Percentiles rank a stretch among this genome's conserved stretches.
These are phyloP conservation scores for Phacellophora camtschatica DNA, from an alignment of 30 jellyfish, hydroid and myxozoan species.

Conservation along the genomic window DNA sequence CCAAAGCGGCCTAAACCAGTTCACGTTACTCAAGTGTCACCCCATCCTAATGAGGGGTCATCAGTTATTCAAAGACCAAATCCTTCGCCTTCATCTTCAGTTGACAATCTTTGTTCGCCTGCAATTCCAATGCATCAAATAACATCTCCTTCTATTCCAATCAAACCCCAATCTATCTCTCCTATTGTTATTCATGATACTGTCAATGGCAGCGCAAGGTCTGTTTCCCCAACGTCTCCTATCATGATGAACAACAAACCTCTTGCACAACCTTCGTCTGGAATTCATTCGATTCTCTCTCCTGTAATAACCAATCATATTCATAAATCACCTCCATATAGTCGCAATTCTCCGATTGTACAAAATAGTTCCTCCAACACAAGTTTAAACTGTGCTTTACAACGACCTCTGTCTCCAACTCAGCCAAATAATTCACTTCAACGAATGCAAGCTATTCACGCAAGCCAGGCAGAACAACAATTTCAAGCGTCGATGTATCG, in stretches of 20 bases:
- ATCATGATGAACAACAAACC: background rate
- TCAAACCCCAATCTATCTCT: conserved; percentile 30
- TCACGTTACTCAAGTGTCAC: conserved; percentile 41
- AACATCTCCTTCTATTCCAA: conserved; percentile 50
- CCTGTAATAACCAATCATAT: conserved; percentile 50
- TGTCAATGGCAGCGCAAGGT: conserved; percentile 24
- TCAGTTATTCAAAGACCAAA: conserved; percentile 64
- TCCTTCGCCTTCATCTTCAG: conserved; percentile 57
- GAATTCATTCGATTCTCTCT: conserved; percentile 45
- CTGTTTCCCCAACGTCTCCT: conserved; percentile 52
- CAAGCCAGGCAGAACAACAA: conserved; percentile 42
- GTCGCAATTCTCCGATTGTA: conserved; percentile 33
- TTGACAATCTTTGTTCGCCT: conserved; percentile 59
- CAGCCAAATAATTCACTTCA: conserved; percentile 33
- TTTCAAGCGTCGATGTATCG: conserved; percentile 37
- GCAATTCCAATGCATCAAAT: conserved; percentile 69
- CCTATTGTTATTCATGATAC: conserved; percentile 55
- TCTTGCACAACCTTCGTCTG: conserved; percentile 3
- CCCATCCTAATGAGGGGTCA: conserved; percentile 40
- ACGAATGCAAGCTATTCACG: conserved; percentile 46
- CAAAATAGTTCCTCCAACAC: conserved; percentile 31
- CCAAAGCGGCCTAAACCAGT: conserved; percentile 43
- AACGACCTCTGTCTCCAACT: conserved; percentile 36
- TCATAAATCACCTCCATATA: conserved; percentile 28
- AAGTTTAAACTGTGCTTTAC: conserved; percentile 36